A percentile compares a stretch with the other conserved stretches of the same genome.
phyloP scores from a whole-genome alignment of 2,888 invertebrate species.

The Ophonus ardosiacus region DNA sequence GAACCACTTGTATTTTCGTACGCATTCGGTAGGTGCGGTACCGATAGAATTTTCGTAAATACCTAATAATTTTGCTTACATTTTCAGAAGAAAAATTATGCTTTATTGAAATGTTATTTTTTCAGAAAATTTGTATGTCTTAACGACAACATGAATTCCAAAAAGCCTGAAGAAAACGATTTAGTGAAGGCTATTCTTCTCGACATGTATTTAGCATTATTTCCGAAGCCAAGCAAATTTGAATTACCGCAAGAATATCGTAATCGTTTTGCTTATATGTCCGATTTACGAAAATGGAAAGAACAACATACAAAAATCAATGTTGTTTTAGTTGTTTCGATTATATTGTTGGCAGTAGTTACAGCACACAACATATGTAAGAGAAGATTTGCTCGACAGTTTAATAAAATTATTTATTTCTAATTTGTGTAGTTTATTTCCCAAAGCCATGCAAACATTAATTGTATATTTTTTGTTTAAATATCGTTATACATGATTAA shows the following conservation, averaged over 20 bases:
- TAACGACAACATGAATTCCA: slow-evolving; percentile 86
- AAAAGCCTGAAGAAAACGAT: slow-evolving; percentile 80
- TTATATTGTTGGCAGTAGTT: slow-evolving; percentile 67
- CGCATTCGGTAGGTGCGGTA: too few relatives aligned
- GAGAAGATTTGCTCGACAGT: slow-evolving; percentile 68
- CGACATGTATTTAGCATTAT: slow-evolving; percentile 86
- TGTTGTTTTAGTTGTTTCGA: slow-evolving; percentile 68
- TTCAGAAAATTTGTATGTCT: slow-evolving; percentile 88
- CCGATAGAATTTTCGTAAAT: too few relatives aligned
- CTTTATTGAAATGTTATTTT: slow-evolving; percentile 55
- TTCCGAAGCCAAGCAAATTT: slow-evolving; percentile 84
- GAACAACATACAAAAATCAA: slow-evolving; percentile 73
- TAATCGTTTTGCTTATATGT: slow-evolving; percentile 82
- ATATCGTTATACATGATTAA: too few relatives aligned
- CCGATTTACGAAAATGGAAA: slow-evolving; percentile 79
- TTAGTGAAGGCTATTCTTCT: slow-evolving; percentile 83
- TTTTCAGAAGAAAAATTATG: too few relatives aligned
- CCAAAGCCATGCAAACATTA: too few relatives aligned
- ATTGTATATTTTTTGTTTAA: too few relatives aligned
- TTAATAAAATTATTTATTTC: slow-evolving; percentile 60
- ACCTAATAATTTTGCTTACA: too few relatives aligned
- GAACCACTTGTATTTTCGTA: too few relatives aligned
- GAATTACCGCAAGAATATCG: slow-evolving; percentile 84
- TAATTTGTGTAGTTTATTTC: background rate
- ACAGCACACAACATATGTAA: slow-evolving; percentile 70